Evolutionary conservation across 2,797 vertebrate genomes (phyloP).

Genomic region (Odontamblyopus rebecca): DNA sequence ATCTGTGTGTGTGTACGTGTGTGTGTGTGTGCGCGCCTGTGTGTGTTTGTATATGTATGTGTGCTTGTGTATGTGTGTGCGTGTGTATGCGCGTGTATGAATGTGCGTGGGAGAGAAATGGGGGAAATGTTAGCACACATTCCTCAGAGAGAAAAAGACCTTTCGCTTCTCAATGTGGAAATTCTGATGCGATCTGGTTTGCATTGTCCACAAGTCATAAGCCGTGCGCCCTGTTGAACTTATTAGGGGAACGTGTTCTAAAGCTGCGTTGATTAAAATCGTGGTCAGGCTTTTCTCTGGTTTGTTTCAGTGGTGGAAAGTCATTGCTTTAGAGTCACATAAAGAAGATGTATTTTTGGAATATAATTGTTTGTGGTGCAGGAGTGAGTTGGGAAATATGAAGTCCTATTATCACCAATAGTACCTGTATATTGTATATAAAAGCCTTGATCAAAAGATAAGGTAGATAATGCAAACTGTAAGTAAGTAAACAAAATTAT

Average conservation of each 20-base stretch:
- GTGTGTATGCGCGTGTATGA: conserved; percentile 62
- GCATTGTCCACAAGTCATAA: conserved; percentile 64
- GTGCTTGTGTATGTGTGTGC: conserved; percentile 52
- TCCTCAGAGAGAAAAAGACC: conserved; percentile 51
- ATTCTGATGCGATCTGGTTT: conserved; percentile 74
- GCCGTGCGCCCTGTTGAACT: conserved; percentile 47
- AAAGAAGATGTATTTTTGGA: not conserved
- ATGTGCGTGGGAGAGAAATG: conserved; percentile 46
- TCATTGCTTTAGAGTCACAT: not conserved
- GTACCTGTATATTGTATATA: too few relatives aligned
- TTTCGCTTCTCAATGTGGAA: conserved; percentile 61
- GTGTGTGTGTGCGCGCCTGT: conserved; percentile 63
- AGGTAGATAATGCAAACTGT: too few relatives aligned
- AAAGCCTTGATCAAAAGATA: too few relatives aligned
- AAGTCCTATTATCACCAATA: not conserved
- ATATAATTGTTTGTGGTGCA: not conserved
- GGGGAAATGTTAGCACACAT: conserved; percentile 66
- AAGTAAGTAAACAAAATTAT: too few relatives aligned
- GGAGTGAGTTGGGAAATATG: not conserved
- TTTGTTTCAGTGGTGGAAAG: conserved; percentile 19
- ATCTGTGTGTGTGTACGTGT: conserved; percentile 63
- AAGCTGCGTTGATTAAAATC: conserved; percentile 66
- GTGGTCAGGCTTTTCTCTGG: conserved; percentile 41
- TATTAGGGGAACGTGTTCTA: conserved; percentile 55
- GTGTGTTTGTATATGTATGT: conserved; percentile 58